Conservation (phyloP, 2,888 invertebrate genomes). For the Andrena dorsata region DNA sequence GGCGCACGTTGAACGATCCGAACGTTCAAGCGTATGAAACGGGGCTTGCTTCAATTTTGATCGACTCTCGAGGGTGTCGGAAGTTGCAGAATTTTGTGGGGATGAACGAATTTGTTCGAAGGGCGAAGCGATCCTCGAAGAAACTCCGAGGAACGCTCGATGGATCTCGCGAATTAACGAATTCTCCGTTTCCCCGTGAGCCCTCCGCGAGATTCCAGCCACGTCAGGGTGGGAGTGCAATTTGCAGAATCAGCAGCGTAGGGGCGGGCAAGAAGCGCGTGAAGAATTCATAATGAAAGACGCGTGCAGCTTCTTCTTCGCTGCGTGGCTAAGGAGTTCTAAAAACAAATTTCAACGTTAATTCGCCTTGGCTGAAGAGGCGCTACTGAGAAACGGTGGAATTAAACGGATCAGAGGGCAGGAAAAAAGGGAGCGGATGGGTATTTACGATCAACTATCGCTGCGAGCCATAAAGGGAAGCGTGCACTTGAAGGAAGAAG, state of each 20-base stretch:
- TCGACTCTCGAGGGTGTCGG: no score
- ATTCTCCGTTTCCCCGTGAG: neutral
- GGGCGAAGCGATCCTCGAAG: no score
- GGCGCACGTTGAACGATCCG: no score
- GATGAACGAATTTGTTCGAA: no score
- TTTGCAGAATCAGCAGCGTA: conserved; percentile 16
- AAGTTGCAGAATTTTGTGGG: no score
- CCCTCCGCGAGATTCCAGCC: neutral
- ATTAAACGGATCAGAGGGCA: conserved; percentile 4
- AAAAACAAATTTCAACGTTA: conserved; percentile 31
- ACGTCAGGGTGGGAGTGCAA: neutral
- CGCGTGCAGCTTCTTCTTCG: conserved; percentile 6
- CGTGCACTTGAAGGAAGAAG: neutral
- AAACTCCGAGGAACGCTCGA: neutral
- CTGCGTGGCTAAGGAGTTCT: conserved; percentile 1
- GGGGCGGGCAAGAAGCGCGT: conserved; percentile 11
- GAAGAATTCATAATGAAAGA: conserved; percentile 28
- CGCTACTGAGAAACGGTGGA: neutral
- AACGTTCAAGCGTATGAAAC: no score
- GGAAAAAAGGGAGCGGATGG: neutral
- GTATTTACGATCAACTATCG: neutral
- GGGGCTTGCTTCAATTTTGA: no score
- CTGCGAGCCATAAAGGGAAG: neutral
- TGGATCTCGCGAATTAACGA: neutral
- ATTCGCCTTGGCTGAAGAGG: conserved; percentile 16